phyloP scores from a whole-genome alignment of 2,113 vertebrate genomes.

The Agelaius phoeniceus region DNA sequence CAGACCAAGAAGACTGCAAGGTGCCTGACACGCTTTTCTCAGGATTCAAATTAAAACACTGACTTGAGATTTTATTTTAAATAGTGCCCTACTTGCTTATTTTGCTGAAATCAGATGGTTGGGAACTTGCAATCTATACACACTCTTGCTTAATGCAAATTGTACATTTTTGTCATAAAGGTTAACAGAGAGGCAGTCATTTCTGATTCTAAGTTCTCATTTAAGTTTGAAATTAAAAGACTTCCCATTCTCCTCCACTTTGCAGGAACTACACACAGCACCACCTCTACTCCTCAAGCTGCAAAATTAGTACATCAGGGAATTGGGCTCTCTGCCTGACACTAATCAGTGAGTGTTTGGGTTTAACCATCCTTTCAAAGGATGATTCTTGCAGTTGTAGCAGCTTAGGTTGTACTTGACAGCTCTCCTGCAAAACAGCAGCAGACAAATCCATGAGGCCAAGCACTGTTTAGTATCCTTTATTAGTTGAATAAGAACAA shows the following conservation, averaged over 20 bases:
- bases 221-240: slow-evolving; percentile 46
- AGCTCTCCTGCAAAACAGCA: not conserved
- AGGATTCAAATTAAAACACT: slow-evolving; percentile 32
- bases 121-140: not conserved
- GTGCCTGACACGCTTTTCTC: not conserved
- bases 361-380: slow-evolving; percentile 29
- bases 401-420: slow-evolving; percentile 13
- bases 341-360: slow-evolving; percentile 35
- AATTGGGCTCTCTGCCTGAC: slow-evolving; percentile 25
- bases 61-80: slow-evolving; percentile 36
- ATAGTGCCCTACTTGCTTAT: slow-evolving; percentile 2
- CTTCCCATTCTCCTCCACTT: not conserved
- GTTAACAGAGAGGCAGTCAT: not conserved
- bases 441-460: not conserved
- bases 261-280: not conserved
- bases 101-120: slow-evolving; percentile 1
- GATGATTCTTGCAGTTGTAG: slow-evolving; percentile 12
- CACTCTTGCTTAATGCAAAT: not conserved
- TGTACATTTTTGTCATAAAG: not conserved
- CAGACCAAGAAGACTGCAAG: slow-evolving; percentile 4
- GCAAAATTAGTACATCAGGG: slow-evolving; percentile 46
- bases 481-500: not conserved
- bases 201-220: slow-evolving; percentile 15
- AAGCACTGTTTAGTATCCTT: not conserved
- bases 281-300: slow-evolving; percentile 13